Conservation (phyloP, 2,797 vertebrate genomes). For the Malurus splendens region DNA sequence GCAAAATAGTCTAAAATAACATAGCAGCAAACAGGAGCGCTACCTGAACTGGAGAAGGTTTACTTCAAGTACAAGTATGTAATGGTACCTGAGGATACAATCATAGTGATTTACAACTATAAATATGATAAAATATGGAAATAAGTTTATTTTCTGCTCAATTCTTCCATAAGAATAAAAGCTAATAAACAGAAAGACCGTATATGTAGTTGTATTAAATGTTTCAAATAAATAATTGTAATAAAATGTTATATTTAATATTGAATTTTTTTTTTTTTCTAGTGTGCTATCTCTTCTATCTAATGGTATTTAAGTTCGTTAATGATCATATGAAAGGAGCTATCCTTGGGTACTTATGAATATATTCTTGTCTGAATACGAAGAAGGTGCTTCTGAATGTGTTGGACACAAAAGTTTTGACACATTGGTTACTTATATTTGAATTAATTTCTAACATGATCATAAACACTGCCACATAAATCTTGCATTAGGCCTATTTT, state of each 20-base stretch:
- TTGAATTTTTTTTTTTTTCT: background rate
- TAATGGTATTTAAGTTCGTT: background rate
- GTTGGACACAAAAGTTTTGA: background rate
- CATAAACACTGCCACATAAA: background rate
- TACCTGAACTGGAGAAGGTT: background rate
- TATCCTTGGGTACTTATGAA: background rate
- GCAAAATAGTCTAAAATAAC: background rate
- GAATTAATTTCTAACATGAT: background rate
- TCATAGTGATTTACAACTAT: background rate
- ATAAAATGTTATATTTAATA: background rate
- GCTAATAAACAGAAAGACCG: background rate
- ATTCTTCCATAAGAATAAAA: background rate
- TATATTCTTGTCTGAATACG: background rate
- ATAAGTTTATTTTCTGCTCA: background rate
- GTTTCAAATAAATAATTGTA: background rate
- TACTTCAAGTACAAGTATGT: background rate
- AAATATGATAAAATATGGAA: background rate
- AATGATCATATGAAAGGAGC: background rate
- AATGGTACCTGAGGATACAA: background rate
- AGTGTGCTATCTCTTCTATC: background rate
- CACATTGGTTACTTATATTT: background rate
- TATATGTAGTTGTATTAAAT: background rate
- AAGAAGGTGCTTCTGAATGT: background rate
- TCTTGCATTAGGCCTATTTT: background rate
- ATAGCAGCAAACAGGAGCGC: background rate